These are phyloP conservation scores for Hybos culiciformis DNA, from an alignment of 2,888 invertebrate species.

Conservation along the genomic window DNA sequence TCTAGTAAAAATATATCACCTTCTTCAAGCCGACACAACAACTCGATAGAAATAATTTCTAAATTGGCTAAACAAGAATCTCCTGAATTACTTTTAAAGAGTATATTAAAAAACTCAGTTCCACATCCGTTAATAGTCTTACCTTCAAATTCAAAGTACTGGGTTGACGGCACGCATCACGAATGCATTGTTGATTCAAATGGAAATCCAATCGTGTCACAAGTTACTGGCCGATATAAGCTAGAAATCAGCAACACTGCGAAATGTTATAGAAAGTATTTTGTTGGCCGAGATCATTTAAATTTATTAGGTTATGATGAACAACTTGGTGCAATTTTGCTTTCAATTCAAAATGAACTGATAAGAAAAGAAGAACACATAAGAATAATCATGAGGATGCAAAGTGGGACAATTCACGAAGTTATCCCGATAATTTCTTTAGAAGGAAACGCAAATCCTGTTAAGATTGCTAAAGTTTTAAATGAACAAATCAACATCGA, in stretches of 20 bases:
- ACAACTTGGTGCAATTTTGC: conserved; percentile 74
- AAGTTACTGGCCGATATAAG: conserved; percentile 44
- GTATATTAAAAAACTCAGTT: conserved; percentile 44
- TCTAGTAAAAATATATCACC: too few species aligned
- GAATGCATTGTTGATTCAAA: conserved; percentile 37
- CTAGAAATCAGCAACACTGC: conserved; percentile 93
- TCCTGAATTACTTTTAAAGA: conserved; percentile 56
- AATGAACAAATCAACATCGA: conserved; percentile 81
- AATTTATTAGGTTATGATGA: conserved; percentile 86
- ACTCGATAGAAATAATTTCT: too few species aligned
- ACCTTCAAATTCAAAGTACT: conserved; percentile 76
- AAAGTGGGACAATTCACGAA: conserved; percentile 82
- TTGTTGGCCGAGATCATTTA: conserved; percentile 88
- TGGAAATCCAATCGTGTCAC: conserved; percentile 41
- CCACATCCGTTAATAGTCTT: conserved; percentile 70
- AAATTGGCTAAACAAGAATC: conserved; percentile 34
- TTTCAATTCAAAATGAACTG: conserved; percentile 86
- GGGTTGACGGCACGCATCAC: conserved; percentile 80
- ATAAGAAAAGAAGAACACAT: conserved; percentile 85
- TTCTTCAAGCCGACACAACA: too few species aligned
- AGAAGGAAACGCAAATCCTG: conserved; percentile 59
- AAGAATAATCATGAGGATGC: conserved; percentile 71
- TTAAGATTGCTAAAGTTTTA: conserved; percentile 77
- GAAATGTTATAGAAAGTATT: conserved; percentile 84
- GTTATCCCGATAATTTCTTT: conserved; percentile 69